These are phyloP conservation scores for Diglossa cyanea DNA, from an alignment of 2,797 vertebrate genomes.

Conservation along the genomic window DNA sequence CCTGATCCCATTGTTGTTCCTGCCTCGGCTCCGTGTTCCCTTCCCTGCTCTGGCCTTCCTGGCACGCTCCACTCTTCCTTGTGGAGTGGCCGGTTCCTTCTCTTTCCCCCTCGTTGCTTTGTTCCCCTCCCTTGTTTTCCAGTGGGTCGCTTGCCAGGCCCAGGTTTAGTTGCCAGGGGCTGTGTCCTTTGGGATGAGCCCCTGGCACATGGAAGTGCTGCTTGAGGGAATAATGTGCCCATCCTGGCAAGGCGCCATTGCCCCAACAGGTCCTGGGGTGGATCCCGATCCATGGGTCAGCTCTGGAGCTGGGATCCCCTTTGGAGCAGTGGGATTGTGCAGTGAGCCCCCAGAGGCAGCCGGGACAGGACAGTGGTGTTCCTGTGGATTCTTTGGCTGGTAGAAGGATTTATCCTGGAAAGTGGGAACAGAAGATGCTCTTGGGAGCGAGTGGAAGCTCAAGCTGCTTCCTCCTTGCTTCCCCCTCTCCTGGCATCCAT, in stretches of 20 bases:
- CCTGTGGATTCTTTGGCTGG: neutral
- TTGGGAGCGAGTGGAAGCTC: accelerated
- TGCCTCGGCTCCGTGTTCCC: accelerated
- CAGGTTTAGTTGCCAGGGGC: accelerated
- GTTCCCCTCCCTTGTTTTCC: neutral
- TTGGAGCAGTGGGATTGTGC: neutral
- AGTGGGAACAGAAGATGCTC: neutral
- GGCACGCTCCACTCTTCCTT: accelerated
- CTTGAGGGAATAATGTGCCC: neutral
- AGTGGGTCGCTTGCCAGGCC: accelerated
- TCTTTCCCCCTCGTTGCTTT: neutral
- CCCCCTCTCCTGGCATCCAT: neutral
- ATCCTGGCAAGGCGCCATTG: accelerated
- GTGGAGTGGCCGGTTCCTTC: neutral
- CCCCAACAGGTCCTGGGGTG: accelerated
- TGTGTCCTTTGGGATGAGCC: neutral
- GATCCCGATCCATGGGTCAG: accelerated
- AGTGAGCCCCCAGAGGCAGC: accelerated
- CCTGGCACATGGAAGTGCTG: neutral
- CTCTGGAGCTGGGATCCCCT: neutral
- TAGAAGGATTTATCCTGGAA: neutral
- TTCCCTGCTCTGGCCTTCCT: neutral
- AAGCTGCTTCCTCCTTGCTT: neutral
- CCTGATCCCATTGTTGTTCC: neutral
- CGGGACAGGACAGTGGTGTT: accelerated